Evolutionary conservation across 1,140 invertebrate genomes (phyloP), one percentile per base, ranked within the genome.

Genomic region (Drosophila tsacasi): DNA sequence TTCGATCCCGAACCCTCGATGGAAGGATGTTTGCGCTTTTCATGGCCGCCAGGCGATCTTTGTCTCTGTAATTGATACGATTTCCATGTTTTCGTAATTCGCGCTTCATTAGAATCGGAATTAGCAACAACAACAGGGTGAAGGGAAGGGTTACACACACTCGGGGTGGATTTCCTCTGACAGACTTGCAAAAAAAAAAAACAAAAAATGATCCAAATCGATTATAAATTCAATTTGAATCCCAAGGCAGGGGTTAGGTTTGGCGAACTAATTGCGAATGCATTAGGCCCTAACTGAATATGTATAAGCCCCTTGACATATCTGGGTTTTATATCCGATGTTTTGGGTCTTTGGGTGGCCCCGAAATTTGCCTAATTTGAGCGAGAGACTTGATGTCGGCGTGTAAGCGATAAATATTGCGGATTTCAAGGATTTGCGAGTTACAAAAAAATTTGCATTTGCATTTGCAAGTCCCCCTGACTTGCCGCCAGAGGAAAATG

Each of bases 91-190:
- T 83, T 84, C 57, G 71, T 81, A 73, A 77, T 85, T 74, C 66
- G 80, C 84, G 84, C 84, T 84, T 87, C 81, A 87, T 87, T 87
- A 87, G 83, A 89, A 84, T 89, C 62, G 69, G 84, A 84, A 87
- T 87, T 77, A 87, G 79, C 69, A 81, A 81, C 86, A 89, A 81
- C 85, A 79, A 52, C 42, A 58, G 39, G 71, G 25, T 64, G 17
- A 30, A 4, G 32, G 39, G 47, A 64, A 74, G 69, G 77, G 62
- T 64, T 78, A 62, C 35, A 12, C 7, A 4, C 6, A 21, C 32
- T 40, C 17, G 67, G 79, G 79, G 79, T 82, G 55, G 79, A 42
- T 71, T 52, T 46, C 19, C 62, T 32, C 52, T 58, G 39, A 52
- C 64, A 72, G 52, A 52, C 76, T 87, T 78, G 69, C 67, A 71